Percentiles rank a stretch among this genome's conserved stretches.
Evolutionary conservation across 1,140 invertebrate genomes (phyloP).

Genomic region (Drosophila trapezifrons): DNA sequence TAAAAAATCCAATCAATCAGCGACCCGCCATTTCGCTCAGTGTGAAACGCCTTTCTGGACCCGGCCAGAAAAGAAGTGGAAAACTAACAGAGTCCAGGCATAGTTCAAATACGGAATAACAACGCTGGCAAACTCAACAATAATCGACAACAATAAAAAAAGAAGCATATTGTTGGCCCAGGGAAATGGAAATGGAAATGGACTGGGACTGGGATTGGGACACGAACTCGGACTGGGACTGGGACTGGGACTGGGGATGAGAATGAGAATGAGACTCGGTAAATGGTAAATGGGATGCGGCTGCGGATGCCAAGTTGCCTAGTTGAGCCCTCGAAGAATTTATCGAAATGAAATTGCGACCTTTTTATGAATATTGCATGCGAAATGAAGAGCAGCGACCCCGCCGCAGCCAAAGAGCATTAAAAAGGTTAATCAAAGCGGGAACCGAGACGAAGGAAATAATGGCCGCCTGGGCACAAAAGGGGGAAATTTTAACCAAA

Average conservation of each 20-base stretch:
- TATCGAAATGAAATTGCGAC: constrained; percentile 60
- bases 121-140: constrained; percentile 56
- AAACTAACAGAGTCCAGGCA: constrained; percentile 46
- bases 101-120: constrained; percentile 49
- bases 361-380: constrained; percentile 57
- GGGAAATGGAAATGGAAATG: constrained; percentile 31
- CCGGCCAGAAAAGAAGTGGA: constrained; percentile 30
- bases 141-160: constrained; percentile 77
- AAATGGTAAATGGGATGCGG: constrained; percentile 12
- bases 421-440: constrained; percentile 50
- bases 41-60: constrained; percentile 24
- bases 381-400: constrained; percentile 40
- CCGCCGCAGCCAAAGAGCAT: constrained; percentile 35
- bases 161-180: constrained; percentile 36
- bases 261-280: background rate
- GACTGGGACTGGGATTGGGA: background rate
- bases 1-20: constrained; percentile 3
- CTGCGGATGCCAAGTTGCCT: constrained; percentile 37
- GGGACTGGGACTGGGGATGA: background rate
- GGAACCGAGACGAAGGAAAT: constrained; percentile 2
- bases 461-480: constrained; percentile 6
- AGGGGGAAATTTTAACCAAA: constrained; percentile 34
- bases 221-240: background rate
- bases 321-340: constrained; percentile 50
- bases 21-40: constrained; percentile 1